These are phyloP conservation scores for Lepidurus couesii DNA, from an alignment of 1,140 invertebrate genomes.

Conservation along the genomic window DNA sequence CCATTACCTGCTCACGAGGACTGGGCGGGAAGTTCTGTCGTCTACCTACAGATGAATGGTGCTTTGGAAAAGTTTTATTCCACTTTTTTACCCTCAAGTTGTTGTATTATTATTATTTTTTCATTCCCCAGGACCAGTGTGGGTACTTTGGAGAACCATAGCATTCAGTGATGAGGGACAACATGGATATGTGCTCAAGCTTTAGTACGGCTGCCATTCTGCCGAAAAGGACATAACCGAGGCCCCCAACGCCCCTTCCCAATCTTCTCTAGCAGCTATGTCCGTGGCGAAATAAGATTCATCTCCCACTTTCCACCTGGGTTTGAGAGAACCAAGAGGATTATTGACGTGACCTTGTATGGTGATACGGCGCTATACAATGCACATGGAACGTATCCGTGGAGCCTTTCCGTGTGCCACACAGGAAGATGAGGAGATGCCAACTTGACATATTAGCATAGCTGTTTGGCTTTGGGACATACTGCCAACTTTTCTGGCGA, in stretches of 20 bases:
- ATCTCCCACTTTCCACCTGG: slow-evolving; percentile 15
- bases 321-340: background rate
- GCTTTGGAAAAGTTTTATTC: background rate
- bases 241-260: background rate
- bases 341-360: slow-evolving; percentile 15
- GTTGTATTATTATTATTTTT: background rate
- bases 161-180: background rate
- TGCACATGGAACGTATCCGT: background rate
- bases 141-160: background rate
- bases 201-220: background rate
- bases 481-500: background rate
- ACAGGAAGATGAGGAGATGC: slow-evolving; percentile 10
- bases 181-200: background rate
- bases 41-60: slow-evolving; percentile 15
- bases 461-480: slow-evolving; percentile 8
- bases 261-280: background rate
- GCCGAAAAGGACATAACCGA: slow-evolving; percentile 17
- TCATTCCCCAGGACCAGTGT: background rate
- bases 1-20: slow-evolving; percentile 13
- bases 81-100: background rate
- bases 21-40: slow-evolving; percentile 20
- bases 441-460: slow-evolving; percentile 8
- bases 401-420: background rate
- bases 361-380: slow-evolving; percentile 7
- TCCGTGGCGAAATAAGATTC: slow-evolving; percentile 16